Evolutionary conservation across 2,797 vertebrate species (phyloP).

Genomic region (Protosalanx chinensis): DNA sequence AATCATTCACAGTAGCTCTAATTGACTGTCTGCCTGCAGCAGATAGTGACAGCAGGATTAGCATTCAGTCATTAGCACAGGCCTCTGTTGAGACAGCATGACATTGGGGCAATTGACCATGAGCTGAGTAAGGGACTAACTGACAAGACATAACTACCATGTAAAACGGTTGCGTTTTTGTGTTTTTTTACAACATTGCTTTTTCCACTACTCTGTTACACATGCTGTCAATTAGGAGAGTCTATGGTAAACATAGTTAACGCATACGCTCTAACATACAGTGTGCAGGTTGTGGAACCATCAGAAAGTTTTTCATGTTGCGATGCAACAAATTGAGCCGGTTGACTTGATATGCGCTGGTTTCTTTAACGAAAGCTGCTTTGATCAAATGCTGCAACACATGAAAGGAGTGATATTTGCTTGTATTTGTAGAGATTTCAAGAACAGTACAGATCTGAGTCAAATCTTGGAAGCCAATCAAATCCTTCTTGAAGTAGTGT

Average conservation of each 20-base stretch:
- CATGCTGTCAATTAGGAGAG: neutral
- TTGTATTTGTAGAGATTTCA: slow-evolving; percentile 4
- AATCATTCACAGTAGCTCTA: slow-evolving; percentile 46
- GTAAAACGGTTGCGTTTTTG: neutral
- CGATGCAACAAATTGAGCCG: neutral
- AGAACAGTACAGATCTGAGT: slow-evolving; percentile 13
- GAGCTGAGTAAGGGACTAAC: neutral
- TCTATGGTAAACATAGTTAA: neutral
- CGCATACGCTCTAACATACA: neutral
- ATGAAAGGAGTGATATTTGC: slow-evolving; percentile 14
- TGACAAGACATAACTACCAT: neutral
- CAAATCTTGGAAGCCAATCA: neutral
- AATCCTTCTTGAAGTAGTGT: slow-evolving; percentile 7
- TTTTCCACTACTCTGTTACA: neutral
- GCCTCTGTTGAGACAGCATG: slow-evolving; percentile 16
- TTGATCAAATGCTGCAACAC: slow-evolving; percentile 23
- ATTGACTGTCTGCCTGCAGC: slow-evolving; percentile 44
- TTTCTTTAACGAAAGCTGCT: slow-evolving; percentile 1
- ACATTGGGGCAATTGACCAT: neutral
- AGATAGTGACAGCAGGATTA: slow-evolving; percentile 53
- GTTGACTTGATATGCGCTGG: neutral
- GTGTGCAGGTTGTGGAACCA: neutral
- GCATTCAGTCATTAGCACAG: slow-evolving; percentile 45
- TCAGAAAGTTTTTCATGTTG: neutral
- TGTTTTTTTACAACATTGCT: neutral